These are phyloP conservation scores for Spodoptera litura DNA, from an alignment of 1,140 invertebrate species.

Conservation along the genomic window DNA sequence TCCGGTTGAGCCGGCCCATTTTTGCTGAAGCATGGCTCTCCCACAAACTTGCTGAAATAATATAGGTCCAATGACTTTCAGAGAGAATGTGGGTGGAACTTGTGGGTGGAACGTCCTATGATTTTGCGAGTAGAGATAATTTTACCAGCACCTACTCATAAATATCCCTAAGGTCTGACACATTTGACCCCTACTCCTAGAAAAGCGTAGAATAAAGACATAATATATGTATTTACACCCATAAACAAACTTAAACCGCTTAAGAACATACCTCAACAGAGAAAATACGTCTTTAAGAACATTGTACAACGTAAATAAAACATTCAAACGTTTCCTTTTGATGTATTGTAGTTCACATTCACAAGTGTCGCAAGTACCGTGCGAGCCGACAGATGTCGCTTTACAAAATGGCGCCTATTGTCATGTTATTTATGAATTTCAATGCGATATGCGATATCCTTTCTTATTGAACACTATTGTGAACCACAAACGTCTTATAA, in stretches of 20 bases:
- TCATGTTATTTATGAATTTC: constrained; percentile 48
- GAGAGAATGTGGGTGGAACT: too few species aligned
- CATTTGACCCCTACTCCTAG: too few species aligned
- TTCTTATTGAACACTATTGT: constrained; percentile 38
- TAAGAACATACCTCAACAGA: neutral
- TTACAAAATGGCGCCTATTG: constrained; percentile 42
- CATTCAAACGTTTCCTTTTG: constrained; percentile 49
- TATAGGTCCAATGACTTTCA: too few species aligned
- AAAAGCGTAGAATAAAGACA: neutral
- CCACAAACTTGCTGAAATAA: too few species aligned
- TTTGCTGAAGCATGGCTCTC: too few species aligned
- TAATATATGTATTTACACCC: neutral
- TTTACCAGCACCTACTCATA: too few species aligned
- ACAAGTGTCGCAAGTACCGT: constrained; percentile 50
- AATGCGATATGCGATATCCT: constrained; percentile 27
- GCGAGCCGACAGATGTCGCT: constrained; percentile 59
- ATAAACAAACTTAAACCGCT: neutral
- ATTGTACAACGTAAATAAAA: constrained; percentile 10
- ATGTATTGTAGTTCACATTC: constrained; percentile 41
- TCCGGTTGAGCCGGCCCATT: too few species aligned
- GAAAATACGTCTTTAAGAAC: neutral
- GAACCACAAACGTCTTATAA: constrained; percentile 27
- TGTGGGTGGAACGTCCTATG: too few species aligned
- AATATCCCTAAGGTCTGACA: too few species aligned
- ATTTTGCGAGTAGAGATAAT: too few species aligned